Conservation (phyloP, 2,888 invertebrate species). For the Unio pictorum region DNA sequence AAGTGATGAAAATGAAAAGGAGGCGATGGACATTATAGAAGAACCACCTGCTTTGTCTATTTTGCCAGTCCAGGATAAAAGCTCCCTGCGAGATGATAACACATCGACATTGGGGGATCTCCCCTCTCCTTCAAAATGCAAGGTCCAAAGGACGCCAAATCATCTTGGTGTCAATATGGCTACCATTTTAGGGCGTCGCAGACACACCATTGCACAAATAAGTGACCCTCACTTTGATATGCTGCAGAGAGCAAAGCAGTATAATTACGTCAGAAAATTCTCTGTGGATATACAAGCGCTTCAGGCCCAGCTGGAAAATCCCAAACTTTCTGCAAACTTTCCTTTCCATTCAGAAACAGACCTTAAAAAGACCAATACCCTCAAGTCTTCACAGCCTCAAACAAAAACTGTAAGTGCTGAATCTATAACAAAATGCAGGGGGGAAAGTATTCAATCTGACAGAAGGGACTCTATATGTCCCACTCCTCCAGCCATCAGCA, state of each 20-base stretch:
- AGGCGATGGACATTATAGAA: conserved; percentile 4
- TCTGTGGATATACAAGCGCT: conserved; percentile 69
- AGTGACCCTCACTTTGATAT: conserved; percentile 49
- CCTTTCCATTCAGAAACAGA: conserved; percentile 57
- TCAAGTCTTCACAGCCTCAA: too few relatives aligned
- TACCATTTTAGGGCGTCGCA: conserved; percentile 56
- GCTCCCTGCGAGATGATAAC: conserved; percentile 30
- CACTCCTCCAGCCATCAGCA: conserved; percentile 34
- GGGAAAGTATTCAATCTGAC: not conserved
- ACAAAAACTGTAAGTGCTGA: conserved; percentile 3
- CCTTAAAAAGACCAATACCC: conserved; percentile 14
- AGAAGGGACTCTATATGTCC: conserved; percentile 30
- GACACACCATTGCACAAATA: conserved; percentile 64
- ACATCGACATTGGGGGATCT: conserved; percentile 31
- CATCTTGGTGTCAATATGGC: conserved; percentile 60
- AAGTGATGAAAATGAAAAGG: conserved; percentile 31
- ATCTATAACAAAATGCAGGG: conserved; percentile 5
- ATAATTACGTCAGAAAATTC: conserved; percentile 69
- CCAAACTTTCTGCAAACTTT: conserved; percentile 54
- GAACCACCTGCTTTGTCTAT: conserved; percentile 13
- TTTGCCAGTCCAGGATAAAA: conserved; percentile 32
- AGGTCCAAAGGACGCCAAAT: conserved; percentile 19
- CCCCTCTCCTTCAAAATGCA: conserved; percentile 26
- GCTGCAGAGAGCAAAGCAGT: conserved; percentile 54
- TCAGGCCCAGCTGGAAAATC: conserved; percentile 69